These are phyloP conservation scores for Drosophila repleta DNA, from an alignment of 1,140 invertebrate species.

Conservation along the genomic window DNA sequence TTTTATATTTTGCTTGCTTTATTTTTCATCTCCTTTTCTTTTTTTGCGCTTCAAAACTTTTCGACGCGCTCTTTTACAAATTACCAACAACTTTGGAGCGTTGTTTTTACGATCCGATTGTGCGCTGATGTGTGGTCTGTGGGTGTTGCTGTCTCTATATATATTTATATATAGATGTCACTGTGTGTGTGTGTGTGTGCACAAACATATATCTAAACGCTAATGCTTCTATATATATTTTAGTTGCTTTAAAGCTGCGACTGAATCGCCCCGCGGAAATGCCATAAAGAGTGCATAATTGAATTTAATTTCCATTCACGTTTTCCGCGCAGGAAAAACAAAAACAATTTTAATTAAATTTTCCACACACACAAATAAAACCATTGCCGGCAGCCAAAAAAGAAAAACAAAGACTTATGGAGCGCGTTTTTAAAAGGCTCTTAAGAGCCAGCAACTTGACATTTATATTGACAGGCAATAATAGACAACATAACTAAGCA, in stretches of 20 bases:
- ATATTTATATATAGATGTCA: conserved; percentile 2
- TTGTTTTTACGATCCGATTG: conserved; percentile 71
- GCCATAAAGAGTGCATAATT: conserved; percentile 35
- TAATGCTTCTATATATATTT: neutral
- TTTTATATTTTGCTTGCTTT: conserved; percentile 31
- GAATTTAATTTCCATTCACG: conserved; percentile 57
- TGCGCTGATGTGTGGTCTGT: conserved; percentile 51
- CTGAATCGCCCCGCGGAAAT: conserved; percentile 39
- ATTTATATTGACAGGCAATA: conserved; percentile 83
- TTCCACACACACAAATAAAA: conserved; percentile 10
- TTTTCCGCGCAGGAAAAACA: conserved; percentile 19
- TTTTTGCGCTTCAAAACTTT: conserved; percentile 71
- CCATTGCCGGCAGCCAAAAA: conserved; percentile 48
- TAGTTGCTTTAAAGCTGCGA: conserved; percentile 35
- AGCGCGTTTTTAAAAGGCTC: conserved; percentile 66
- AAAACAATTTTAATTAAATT: conserved; percentile 65
- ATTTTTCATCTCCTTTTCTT: conserved; percentile 36
- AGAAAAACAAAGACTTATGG: conserved; percentile 44
- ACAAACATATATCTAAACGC: neutral
- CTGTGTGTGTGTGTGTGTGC: conserved; percentile 6
- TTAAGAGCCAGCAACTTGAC: conserved; percentile 72
- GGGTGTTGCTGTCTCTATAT: neutral
- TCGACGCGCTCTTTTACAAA: conserved; percentile 84
- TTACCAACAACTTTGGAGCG: conserved; percentile 82
- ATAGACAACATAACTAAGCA: conserved; percentile 80